phyloP scores from a whole-genome alignment of 2,113 vertebrate genomes.

The Peromyscus leucopus region DNA sequence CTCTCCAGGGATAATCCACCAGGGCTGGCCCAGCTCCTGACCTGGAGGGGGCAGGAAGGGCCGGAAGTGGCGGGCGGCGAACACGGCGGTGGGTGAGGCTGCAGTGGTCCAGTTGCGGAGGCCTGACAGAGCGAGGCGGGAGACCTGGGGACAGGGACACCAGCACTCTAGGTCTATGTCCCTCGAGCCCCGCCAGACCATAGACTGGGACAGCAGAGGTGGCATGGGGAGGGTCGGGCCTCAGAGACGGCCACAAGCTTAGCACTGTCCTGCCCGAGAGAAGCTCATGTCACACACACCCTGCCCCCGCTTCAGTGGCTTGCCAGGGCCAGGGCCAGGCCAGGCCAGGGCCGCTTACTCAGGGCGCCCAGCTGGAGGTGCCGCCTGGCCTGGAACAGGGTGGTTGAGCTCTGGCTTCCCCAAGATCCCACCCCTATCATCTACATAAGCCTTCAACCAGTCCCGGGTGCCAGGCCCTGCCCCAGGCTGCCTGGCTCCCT shows the following conservation, averaged over 20 bases:
- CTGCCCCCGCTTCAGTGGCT: accelerated
- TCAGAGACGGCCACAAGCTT: background rate
- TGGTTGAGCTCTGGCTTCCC: background rate
- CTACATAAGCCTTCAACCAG: background rate
- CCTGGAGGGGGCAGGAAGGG: conserved; percentile 94
- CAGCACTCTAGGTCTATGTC: background rate
- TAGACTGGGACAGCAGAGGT: background rate
- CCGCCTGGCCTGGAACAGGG: background rate
- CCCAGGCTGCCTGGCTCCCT: background rate
- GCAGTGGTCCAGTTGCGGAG: conserved; percentile 94
- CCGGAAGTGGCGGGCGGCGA: conserved; percentile 93
- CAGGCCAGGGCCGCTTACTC: background rate
- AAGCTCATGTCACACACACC: background rate
- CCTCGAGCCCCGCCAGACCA: background rate
- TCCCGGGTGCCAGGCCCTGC: accelerated
- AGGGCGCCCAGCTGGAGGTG: background rate
- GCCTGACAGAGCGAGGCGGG: conserved; percentile 93
- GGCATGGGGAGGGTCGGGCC: background rate
- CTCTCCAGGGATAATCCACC: conserved; percentile 98
- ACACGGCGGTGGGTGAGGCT: conserved; percentile 85
- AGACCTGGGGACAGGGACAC: conserved; percentile 88
- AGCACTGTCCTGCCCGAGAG: background rate
- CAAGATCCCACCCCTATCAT: background rate
- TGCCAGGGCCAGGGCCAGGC: background rate
- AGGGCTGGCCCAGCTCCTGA: conserved; percentile 92